Evolutionary conservation across 1,140 invertebrate genomes (phyloP).

Genomic region (Scaptomyza hsui): DNA sequence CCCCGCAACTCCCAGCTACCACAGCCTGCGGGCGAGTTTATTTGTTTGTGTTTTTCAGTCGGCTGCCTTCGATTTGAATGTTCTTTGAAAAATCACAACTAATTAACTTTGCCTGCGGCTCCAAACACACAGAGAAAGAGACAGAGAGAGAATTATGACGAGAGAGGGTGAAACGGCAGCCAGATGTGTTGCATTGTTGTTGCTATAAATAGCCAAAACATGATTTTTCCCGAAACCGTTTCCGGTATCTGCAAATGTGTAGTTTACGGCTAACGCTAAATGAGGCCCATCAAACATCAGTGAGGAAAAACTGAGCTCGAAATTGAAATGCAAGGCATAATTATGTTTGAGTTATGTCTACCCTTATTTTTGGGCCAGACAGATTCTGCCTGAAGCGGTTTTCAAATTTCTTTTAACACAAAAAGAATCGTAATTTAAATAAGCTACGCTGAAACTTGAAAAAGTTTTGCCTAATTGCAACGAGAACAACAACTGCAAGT

Average conservation of each 20-base stretch:
- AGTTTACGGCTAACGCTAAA: conserved; percentile 33
- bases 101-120: conserved; percentile 73
- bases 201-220: conserved; percentile 55
- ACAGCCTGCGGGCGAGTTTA: conserved; percentile 47
- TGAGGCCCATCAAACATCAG: conserved; percentile 10
- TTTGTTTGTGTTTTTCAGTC: conserved; percentile 56
- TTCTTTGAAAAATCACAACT: conserved; percentile 83
- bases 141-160: conserved; percentile 35
- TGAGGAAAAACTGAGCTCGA: conserved; percentile 11
- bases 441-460: conserved; percentile 25
- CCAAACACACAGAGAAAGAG: conserved; percentile 4
- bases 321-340: background rate
- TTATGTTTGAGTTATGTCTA: background rate
- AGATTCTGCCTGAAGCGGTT: too few relatives aligned
- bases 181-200: conserved; percentile 29
- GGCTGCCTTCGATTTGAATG: conserved; percentile 70
- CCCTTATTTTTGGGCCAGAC: too few relatives aligned
- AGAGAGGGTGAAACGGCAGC: background rate
- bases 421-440: conserved; percentile 33
- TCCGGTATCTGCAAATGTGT: conserved; percentile 47
- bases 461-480: conserved; percentile 69
- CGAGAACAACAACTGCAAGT: conserved; percentile 20
- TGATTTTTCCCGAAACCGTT: conserved; percentile 25
- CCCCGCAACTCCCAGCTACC: background rate
- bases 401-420: conserved; percentile 5